A percentile compares a stretch with the other conserved stretches of the same genome.
These are phyloP conservation scores for Babyrousa celebensis DNA, from an alignment of 2,797 vertebrate genomes.

Conservation along the genomic window DNA sequence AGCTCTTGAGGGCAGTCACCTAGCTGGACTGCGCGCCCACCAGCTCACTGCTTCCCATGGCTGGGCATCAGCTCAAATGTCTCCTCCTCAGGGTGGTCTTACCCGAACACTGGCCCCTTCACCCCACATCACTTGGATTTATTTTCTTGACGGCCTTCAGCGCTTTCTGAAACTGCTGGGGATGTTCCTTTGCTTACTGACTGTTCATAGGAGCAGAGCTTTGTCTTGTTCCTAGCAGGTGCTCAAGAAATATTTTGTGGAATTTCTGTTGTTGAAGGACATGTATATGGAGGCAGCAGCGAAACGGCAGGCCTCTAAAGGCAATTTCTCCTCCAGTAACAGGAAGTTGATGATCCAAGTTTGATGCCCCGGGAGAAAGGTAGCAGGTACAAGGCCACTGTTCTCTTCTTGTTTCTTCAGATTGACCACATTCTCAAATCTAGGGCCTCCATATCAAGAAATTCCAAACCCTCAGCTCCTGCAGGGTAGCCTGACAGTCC, in stretches of 20 bases:
- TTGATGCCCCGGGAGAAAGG: background rate
- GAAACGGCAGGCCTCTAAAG: background rate
- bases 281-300: background rate
- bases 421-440: background rate
- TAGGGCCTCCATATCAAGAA: background rate
- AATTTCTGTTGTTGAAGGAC: constrained; percentile 37
- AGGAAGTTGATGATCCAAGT: background rate
- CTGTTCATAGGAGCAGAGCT: background rate
- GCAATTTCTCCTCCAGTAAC: background rate
- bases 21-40: background rate
- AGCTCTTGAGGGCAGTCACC: background rate
- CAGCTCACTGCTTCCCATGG: background rate
- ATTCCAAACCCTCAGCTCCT: background rate
- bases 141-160: background rate
- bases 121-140: background rate
- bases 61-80: background rate
- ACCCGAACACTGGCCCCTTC: too few relatives aligned
- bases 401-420: background rate
- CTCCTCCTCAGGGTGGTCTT: background rate
- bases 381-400: background rate
- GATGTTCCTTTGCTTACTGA: background rate
- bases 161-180: background rate
- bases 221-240: background rate
- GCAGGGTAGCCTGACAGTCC: background rate
- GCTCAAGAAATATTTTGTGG: background rate